Evolutionary conservation across 2,888 invertebrate genomes (phyloP), one percentile per base, ranked within the genome.

Genomic region (Drosophila rellima): DNA sequence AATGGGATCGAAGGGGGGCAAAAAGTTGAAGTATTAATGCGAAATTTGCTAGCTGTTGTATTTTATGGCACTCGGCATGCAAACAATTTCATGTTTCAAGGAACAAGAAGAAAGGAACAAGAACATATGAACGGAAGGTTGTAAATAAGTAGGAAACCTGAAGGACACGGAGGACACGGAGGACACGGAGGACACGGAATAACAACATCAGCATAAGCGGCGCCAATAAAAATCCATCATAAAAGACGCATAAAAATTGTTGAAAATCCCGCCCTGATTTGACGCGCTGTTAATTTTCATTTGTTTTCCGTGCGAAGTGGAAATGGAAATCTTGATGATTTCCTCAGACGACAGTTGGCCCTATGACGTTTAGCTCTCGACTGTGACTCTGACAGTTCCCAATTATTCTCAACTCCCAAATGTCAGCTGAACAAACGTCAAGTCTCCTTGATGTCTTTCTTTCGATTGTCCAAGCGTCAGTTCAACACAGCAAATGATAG

Each of bases 201-300:
- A 45, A 39, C 29, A 65, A 63, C 77, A 76, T 76, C 76, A 76
- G 48, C 76, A 76, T 76, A 82, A 82, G 66, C 80, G 78, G 48
- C 39, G 40, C 73, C 82, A 85, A 85, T 82, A 85, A 82, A 82
- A 82, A 78, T 82, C 73, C 78, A 74, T 82, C 82, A 82, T 82
- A 85, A 85, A 85, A 82, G 59, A n/a, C 59, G 65, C 82, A 85
- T 85, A 85, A 82, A 85, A 82, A 71, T 74, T 74, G 63, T 75
- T 68, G 63, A 62, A 78, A 75, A 65, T 65, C 70, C 64, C 65
- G 75, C 69, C 82, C 74, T 82, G 86, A 83, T 83, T 83, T 83
- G 83, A 82, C 80, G 86, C 82, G 72, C 74, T 85, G 86, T 85
- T 85, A 83, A 85, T 83, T 83, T 80, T 47, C 48, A 15, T 70